Percentiles rank a stretch among this genome's conserved stretches.
These are phyloP conservation scores for Galerucella nymphaeae DNA, from an alignment of 2,888 invertebrate species.

Conservation along the genomic window DNA sequence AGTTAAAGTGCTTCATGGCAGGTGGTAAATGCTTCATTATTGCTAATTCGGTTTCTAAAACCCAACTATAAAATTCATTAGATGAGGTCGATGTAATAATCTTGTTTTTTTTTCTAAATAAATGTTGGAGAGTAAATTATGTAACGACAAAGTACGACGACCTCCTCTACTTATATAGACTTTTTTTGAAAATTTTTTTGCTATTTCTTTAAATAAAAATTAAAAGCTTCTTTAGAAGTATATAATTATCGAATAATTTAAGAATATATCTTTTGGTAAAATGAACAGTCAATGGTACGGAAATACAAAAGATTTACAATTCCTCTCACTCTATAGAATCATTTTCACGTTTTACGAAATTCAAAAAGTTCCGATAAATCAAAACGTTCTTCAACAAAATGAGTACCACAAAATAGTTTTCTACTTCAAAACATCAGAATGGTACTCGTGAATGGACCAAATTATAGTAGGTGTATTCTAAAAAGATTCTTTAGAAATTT, in stretches of 20 bases:
- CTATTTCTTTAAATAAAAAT: neutral
- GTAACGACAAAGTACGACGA: too few species aligned
- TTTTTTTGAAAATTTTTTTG: too few species aligned
- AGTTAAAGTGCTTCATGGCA: conserved; percentile 13
- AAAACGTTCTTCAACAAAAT: conserved; percentile 23
- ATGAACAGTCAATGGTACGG: conserved; percentile 20
- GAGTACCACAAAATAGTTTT: conserved; percentile 26
- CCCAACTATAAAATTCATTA: neutral
- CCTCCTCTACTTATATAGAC: too few species aligned
- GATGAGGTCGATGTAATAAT: conserved; percentile 12
- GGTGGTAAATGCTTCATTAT: conserved; percentile 8
- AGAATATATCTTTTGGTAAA: neutral
- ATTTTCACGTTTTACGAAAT: conserved; percentile 22
- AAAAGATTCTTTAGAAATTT: conserved; percentile 24
- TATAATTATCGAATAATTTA: neutral
- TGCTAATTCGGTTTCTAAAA: conserved; percentile 4
- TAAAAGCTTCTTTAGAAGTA: neutral
- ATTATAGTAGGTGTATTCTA: conserved; percentile 31
- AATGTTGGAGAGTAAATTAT: too few species aligned
- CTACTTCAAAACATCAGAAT: conserved; percentile 25
- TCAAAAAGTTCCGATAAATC: conserved; percentile 24
- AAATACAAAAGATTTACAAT: conserved; percentile 13
- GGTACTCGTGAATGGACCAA: conserved; percentile 25
- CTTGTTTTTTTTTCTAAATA: too few species aligned
- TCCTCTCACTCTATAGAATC: conserved; percentile 6